Base-by-base conservation (phyloP, 2,113 vertebrate species). In the Oxyruncus cristatus region DNA sequence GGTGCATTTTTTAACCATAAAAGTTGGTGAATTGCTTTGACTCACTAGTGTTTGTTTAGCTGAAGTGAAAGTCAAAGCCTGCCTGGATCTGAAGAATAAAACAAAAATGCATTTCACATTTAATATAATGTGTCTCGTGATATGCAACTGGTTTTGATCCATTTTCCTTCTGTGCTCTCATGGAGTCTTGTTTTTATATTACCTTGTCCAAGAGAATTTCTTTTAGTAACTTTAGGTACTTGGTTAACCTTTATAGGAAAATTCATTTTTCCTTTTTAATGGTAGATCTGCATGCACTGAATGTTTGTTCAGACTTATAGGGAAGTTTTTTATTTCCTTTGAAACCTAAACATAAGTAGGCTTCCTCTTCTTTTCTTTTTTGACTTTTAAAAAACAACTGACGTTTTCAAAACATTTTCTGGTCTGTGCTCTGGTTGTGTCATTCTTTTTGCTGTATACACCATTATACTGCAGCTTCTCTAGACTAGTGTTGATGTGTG, bases 161-260 rank as follows among this genome's bases (percentile, higher is more conserved):
- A 23, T 76, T 96, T 95, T 50, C 27, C 21, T 71, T 78, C 41
- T 92, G 30, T 0, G 1, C 6, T 55, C 24, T 92, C 24, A 30
- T 82, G n/a, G 63, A 59, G 24, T 93, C 81, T 42, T 88, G 58
- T 92, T 95, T 88, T 79, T 26, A 17, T 93, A 55, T 63, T 65
- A 32, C 39, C 78, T 91, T 47, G 30, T 88, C 33, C 33, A 50
- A 88, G 39, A 76, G 9, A 53, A 76, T 79, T 74, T 85, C 1
- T 88, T 95, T n/a, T 82, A 72, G 58, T 89, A 83, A 46, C 14
- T 71, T 90, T 52, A 13, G 27, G 8, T 80, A 58, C 33, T 66
- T 82, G 30, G 7, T 79, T 93, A 85, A 10, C 24, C 49, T 61
- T 88, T 73, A 41, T 30, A 67, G 77, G 37, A 92, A 79, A 85